Percentiles rank a stretch among this genome's conserved stretches.
phyloP scores from a whole-genome alignment of 2,113 vertebrate species.

The Thryonomys swinderianus region DNA sequence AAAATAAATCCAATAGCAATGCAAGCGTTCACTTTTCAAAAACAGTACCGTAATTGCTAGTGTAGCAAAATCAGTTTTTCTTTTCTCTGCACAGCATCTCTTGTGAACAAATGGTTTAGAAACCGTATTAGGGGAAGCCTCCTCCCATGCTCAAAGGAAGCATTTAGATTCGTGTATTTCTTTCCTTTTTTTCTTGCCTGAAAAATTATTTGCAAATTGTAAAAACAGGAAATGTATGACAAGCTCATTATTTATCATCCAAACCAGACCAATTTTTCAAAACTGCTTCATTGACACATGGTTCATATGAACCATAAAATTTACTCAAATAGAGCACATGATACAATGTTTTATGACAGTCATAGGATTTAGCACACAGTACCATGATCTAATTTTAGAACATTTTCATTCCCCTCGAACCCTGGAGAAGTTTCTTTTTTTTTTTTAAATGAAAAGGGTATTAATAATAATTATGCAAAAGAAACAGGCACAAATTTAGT shows the following conservation, averaged over 20 bases:
- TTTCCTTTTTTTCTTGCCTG: not conserved
- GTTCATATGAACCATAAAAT: not conserved
- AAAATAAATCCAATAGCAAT: constrained; percentile 13
- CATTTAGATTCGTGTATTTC: not conserved
- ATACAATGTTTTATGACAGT: not conserved
- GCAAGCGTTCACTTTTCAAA: not conserved
- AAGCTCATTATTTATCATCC: constrained; percentile 10
- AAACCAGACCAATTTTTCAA: constrained; percentile 30
- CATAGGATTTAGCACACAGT: not conserved
- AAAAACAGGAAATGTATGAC: not conserved
- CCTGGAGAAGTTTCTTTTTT: not conserved
- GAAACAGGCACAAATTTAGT: not conserved
- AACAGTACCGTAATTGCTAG: not conserved
- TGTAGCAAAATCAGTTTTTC: constrained; percentile 20
- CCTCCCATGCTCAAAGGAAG: not conserved
- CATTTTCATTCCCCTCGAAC: not conserved
- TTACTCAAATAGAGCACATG: not conserved
- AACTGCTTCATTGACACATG: not conserved
- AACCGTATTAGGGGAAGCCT: not conserved
- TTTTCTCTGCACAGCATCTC: not conserved
- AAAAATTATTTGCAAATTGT: not conserved
- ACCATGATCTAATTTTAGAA: not conserved
- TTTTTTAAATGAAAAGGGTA: not conserved
- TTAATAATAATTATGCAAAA: not conserved
- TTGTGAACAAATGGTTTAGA: constrained; percentile 13